phyloP scores from a whole-genome alignment of 2,797 vertebrate genomes.

The Sebastes taczanowskii region DNA sequence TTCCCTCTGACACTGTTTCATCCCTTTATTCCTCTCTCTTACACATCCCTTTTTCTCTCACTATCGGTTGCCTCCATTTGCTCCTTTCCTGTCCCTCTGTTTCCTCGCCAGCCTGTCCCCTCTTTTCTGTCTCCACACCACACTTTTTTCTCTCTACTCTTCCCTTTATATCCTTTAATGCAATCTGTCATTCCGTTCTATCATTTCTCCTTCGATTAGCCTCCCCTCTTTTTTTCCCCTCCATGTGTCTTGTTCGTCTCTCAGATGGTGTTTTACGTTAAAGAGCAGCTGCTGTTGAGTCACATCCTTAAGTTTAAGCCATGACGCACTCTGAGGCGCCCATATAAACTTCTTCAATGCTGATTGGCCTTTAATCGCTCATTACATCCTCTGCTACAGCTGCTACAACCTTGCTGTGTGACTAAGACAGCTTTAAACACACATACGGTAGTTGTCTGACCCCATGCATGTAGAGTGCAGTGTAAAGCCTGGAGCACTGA shows the following conservation, averaged over 20 bases:
- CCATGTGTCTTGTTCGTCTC: slow-evolving; percentile 16
- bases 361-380: slow-evolving; percentile 53
- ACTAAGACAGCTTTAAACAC: slow-evolving; percentile 33
- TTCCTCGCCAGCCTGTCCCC: not conserved
- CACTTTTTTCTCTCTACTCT: not conserved
- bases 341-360: slow-evolving; percentile 41
- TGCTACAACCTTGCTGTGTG: slow-evolving; percentile 8
- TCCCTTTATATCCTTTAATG: slow-evolving; percentile 10
- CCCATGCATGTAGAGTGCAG: not conserved
- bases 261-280: slow-evolving; percentile 46
- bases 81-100: slow-evolving; percentile 10
- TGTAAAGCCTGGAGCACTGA: not conserved
- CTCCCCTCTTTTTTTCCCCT: not conserved
- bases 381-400: slow-evolving; percentile 36
- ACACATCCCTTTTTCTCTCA: slow-evolving; percentile 6
- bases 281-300: slow-evolving; percentile 62
- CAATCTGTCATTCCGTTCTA: slow-evolving; percentile 19
- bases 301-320: slow-evolving; percentile 47
- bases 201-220: not conserved
- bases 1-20: slow-evolving; percentile 29
- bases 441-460: not conserved
- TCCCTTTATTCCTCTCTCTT: slow-evolving; percentile 36
- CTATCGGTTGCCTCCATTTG: slow-evolving; percentile 20
- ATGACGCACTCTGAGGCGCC: slow-evolving; percentile 18
- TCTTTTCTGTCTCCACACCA: not conserved